Conservation (phyloP, 2,888 invertebrate genomes). For the Chymomyza caudatula region DNA sequence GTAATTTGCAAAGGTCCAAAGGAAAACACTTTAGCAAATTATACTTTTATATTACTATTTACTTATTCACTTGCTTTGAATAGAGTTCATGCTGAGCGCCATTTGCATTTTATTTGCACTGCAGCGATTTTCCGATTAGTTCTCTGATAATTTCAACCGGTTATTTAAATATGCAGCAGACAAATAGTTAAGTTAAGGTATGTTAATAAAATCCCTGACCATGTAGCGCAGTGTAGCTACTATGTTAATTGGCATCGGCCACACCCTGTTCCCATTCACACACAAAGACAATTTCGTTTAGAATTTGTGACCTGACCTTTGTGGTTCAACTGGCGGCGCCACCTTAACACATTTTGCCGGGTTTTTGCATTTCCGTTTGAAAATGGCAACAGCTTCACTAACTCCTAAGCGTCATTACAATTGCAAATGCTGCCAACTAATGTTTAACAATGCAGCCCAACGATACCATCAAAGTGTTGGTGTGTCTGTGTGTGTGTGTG, state of each 20-base stretch:
- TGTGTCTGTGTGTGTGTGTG: slow-evolving; percentile 12
- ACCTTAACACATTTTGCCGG: neutral
- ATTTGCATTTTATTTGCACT: neutral
- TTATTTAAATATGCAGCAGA: too few species aligned
- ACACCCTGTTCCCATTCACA: neutral
- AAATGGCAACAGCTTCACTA: slow-evolving; percentile 15
- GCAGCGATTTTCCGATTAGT: neutral
- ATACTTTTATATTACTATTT: neutral
- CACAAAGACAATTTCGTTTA: slow-evolving; percentile 2
- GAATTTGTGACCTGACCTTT: slow-evolving; percentile 33
- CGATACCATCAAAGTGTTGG: slow-evolving; percentile 14
- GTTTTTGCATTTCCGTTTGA: neutral
- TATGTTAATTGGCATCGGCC: neutral
- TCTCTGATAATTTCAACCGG: neutral
- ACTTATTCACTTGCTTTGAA: neutral
- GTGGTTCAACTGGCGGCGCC: slow-evolving; percentile 12
- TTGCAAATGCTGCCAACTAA: slow-evolving; percentile 66
- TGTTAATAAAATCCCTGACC: neutral
- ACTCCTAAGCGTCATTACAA: slow-evolving; percentile 50
- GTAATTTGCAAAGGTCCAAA: too few species aligned
- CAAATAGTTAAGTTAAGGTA: neutral
- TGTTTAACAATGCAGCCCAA: slow-evolving; percentile 44
- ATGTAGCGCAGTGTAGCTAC: neutral
- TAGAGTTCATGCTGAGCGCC: neutral
- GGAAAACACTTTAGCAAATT: neutral